Evolutionary conservation across 1,140 invertebrate species (phyloP).

Genomic region (Macrocentrus cingulum): DNA sequence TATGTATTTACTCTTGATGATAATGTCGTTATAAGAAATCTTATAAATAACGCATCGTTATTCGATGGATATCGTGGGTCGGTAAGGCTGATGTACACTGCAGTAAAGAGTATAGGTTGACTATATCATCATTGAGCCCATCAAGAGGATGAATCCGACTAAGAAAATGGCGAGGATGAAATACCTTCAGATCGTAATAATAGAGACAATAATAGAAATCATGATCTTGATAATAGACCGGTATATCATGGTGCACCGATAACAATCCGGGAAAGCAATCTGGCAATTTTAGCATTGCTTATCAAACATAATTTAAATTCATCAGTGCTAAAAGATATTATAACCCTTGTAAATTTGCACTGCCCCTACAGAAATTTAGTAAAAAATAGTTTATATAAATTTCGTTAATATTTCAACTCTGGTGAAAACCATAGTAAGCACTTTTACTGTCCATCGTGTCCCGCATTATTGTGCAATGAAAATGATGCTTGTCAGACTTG

Average conservation of each 20-base stretch:
- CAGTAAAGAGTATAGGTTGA: too few relatives aligned
- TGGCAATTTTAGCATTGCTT: constrained; percentile 17
- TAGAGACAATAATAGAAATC: constrained; percentile 2
- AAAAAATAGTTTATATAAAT: constrained; percentile 23
- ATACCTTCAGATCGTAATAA: background rate
- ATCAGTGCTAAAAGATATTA: constrained; percentile 11
- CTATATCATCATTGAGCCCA: too few relatives aligned
- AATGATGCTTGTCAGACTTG: constrained; percentile 7
- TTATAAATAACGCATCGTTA: too few relatives aligned
- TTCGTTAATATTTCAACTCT: constrained; percentile 16
- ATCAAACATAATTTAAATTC: constrained; percentile 12
- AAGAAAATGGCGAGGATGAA: constrained; percentile 1
- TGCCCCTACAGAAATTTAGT: constrained; percentile 7
- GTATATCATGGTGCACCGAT: constrained; percentile 12
- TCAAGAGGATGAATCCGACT: background rate
- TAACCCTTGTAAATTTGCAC: constrained; percentile 13
- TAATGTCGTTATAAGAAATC: too few relatives aligned
- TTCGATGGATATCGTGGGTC: too few relatives aligned
- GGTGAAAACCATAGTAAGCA: constrained; percentile 12
- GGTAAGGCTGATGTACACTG: too few relatives aligned
- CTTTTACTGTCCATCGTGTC: constrained; percentile 18
- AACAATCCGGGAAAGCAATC: constrained; percentile 15
- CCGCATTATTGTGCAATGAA: background rate
- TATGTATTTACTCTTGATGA: too few relatives aligned
- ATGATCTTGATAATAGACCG: background rate